Base-by-base conservation (phyloP, 2,797 vertebrate species). In the Gadopsis marmoratus region DNA sequence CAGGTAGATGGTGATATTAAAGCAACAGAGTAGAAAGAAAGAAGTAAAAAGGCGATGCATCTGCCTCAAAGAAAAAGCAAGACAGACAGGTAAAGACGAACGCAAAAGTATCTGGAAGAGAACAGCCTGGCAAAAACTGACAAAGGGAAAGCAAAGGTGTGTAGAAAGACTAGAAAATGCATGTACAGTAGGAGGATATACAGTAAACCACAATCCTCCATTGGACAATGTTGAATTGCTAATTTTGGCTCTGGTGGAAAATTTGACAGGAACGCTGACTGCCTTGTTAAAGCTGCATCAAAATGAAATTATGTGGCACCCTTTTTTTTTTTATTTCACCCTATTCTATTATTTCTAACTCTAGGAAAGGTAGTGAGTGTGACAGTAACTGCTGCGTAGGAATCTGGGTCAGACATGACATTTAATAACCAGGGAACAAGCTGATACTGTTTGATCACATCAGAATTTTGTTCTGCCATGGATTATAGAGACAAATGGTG, bases 371-470 rank as follows among this genome's bases (percentile, higher is more conserved):
- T 76, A 68, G 67, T 13, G 56, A 67, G 61, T 74, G 85, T 90
- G 81, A 91, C 91, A 86, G 83, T 84, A 82, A 88, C 64, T 66
- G 77, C 69, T 79, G 80, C 50, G n/a, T 69, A 47, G 79, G 78
- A 93, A 93, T 91, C 89, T 92, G 81, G 91, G 91, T 91, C 91
- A 92, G 83, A 91, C 89, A 88, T 91, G 92, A 88, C 74, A 54
- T 91, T 89, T 91, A 91, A 92, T 91, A 92, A 93, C 84, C 85
- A 79, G 86, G 78, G 89, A 93, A 92, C 85, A 91, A 89, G 86
- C 80, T 85, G 88, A 84, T 84, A 81, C 69, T 85, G 86, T 93
- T 91, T 93, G 88, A 94, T 93, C 89, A 90, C 87, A 89, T 87
- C 87, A 82, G 82, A 76, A 77, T 81, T 88, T 93, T 93, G 89